Base-by-base conservation (phyloP, 2,113 vertebrate genomes). In the Corvus cornix region DNA sequence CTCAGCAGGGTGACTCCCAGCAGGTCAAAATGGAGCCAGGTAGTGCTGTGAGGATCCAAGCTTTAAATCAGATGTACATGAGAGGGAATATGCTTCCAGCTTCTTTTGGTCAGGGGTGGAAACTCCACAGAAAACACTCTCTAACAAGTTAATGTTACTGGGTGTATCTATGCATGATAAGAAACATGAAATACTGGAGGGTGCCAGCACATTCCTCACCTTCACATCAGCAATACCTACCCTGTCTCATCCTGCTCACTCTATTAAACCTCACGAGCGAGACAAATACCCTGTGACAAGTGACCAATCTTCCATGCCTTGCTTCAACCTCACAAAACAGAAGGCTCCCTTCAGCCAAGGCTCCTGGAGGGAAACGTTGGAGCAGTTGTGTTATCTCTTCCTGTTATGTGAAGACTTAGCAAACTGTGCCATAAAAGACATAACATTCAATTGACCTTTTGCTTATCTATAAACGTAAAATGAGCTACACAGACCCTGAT, bases 401-500 rank as follows among this genome's bases (percentile, higher is more conserved):
- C 41, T 5, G 14, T 31, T 66, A 69, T 9, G 35, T 41, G 46
- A 80, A 46, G 53, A 89, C 70, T 92, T 49, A 74, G 84, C 37
- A 77, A 55, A 46, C 80, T 11, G 0, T 59, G 27, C 92, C 44
- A 77, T 95, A 95, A 97, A 97, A 97, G 94, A 97, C 94, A 80
- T 97, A 96, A 97, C 97, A 98, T 98, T 97, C 97, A 97, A 94
- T 98, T 98, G 98, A 98, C 98, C 98, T 98, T 97, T 97, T 97
- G 97, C 98, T 98, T 98, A 97, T 98, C 98, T 98, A 93, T 97
- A 98, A 98, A 98, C 3, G 13, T 96, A 97, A 97, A 98, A 96
- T 94, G 97, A 97, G 97, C 96, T 91, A 43, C 33, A 13, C 52
- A 81, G 94, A 92, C 95, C 96, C 91, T 7, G 94, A 97, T 94